A percentile compares a stretch with the other conserved stretches of the same genome.
Conservation (phyloP, 2,888 invertebrate genomes). For the Tipula unca region DNA sequence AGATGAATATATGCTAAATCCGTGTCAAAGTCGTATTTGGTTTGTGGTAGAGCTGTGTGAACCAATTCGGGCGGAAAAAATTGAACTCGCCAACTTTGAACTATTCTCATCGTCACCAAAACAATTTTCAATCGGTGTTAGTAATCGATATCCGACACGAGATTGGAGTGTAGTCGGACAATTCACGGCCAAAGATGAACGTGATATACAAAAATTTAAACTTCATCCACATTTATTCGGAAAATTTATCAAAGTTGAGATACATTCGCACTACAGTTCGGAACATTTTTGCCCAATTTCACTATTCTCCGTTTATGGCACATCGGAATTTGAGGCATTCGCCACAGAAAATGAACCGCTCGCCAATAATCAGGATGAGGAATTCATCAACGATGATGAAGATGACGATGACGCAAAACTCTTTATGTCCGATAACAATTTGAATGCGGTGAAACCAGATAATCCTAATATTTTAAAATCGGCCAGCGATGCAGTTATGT, state of each 20-base stretch:
- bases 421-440: not conserved
- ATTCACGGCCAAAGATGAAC: constrained; percentile 78
- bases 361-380: constrained; percentile 51
- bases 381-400: constrained; percentile 47
- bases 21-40: constrained; percentile 88
- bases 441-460: constrained; percentile 31
- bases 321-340: constrained; percentile 83
- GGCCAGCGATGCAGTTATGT: constrained; percentile 83
- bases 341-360: constrained; percentile 70
- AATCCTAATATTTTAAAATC: constrained; percentile 67
- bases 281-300: constrained; percentile 98
- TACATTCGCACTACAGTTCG: constrained; percentile 88
- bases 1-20: constrained; percentile 97
- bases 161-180: constrained; percentile 88
- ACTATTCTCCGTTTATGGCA: constrained; percentile 88
- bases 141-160: constrained; percentile 81
- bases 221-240: constrained; percentile 74
- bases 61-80: constrained; percentile 87
- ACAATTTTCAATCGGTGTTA: constrained; percentile 78
- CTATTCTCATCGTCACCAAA: constrained; percentile 94
- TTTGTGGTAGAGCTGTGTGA: constrained; percentile 97
- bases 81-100: constrained; percentile 96
- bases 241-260: constrained; percentile 83
- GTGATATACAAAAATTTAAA: constrained; percentile 78
- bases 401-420: constrained; percentile 46